Conservation (phyloP, 2,113 vertebrate species). For the Chlorodrepanis virens region DNA sequence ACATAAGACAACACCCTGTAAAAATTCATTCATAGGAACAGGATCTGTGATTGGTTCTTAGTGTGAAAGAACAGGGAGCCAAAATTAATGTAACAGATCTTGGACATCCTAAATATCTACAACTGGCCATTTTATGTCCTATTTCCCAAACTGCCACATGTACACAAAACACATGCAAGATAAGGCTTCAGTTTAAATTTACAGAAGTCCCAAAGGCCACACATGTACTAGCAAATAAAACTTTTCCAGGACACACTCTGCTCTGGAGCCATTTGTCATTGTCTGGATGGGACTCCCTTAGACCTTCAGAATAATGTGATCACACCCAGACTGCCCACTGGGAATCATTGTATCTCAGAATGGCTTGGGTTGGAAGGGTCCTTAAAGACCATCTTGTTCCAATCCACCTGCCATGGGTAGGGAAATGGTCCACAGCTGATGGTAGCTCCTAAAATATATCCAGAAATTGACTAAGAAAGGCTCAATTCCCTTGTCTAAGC, state of each 20-base stretch:
- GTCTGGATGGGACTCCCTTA: not conserved
- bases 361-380: not conserved
- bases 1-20: not conserved
- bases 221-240: not conserved
- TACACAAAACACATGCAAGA: not conserved
- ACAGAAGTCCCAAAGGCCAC: not conserved
- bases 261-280: not conserved
- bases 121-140: not conserved
- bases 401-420: not conserved
- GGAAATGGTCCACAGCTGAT: rapidly evolving
- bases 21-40: not conserved
- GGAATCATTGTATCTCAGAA: not conserved
- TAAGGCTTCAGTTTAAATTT: not conserved
- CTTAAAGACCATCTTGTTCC: not conserved
- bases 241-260: not conserved
- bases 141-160: not conserved
- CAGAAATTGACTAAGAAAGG: not conserved
- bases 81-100: not conserved
- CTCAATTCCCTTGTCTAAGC: not conserved
- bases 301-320: not conserved
- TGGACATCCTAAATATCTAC: not conserved
- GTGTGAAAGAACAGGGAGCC: not conserved
- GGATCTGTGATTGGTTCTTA: not conserved
- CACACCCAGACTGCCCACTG: not conserved
- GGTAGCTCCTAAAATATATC: not conserved